A percentile compares a stretch with the other conserved stretches of the same genome.
phyloP scores from a whole-genome alignment of 1,140 invertebrate genomes.

The Cherax quadricarinatus region DNA sequence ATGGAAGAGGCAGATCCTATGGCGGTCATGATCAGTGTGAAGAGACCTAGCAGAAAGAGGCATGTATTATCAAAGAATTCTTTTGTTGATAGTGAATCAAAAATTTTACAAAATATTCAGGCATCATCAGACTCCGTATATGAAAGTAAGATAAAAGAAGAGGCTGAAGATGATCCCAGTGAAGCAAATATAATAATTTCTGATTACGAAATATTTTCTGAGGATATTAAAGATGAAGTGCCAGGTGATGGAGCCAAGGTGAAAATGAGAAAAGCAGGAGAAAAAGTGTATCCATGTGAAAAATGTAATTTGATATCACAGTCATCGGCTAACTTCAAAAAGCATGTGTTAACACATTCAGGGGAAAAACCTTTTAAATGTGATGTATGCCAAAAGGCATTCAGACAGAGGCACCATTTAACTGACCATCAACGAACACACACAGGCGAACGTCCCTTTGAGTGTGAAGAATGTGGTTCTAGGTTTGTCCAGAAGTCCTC shows the following conservation, averaged over 20 bases:
- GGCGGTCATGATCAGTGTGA: background rate
- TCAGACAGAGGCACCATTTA: constrained; percentile 50
- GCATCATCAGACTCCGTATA: background rate
- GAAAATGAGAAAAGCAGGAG: background rate
- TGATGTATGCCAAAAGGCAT: constrained; percentile 34
- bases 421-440: constrained; percentile 39
- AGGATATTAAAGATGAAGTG: background rate
- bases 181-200: background rate
- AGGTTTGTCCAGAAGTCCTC: constrained; percentile 51
- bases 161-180: background rate
- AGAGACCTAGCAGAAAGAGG: background rate
- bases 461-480: constrained; percentile 45
- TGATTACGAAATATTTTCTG: background rate
- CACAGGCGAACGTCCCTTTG: constrained; percentile 53
- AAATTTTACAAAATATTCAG: background rate
- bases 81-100: background rate
- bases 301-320: constrained; percentile 19
- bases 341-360: constrained; percentile 48
- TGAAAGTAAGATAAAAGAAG: background rate
- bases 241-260: background rate
- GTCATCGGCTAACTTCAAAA: constrained; percentile 37
- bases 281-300: constrained; percentile 38
- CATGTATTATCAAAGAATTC: background rate
- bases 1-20: background rate
- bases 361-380: constrained; percentile 46